phyloP scores from a whole-genome alignment of 2,888 invertebrate genomes.

The Cacoxenus indagator region DNA sequence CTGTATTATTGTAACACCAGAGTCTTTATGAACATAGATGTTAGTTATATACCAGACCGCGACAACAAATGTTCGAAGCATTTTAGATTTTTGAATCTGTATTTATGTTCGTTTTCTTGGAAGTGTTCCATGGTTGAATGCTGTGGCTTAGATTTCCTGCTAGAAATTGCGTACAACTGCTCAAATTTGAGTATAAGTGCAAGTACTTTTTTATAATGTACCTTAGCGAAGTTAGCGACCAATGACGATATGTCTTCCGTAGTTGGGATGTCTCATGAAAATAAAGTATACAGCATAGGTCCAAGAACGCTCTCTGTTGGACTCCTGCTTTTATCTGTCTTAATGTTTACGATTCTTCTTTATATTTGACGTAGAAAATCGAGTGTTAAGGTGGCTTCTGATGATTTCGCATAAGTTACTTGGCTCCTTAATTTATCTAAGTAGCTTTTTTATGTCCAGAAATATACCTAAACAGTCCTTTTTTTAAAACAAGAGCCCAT shows the following conservation, averaged over 20 bases:
- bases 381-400: not conserved
- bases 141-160: too few relatives aligned
- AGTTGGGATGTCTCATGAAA: not conserved
- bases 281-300: not conserved
- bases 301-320: not conserved
- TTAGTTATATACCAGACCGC: too few relatives aligned
- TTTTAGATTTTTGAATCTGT: too few relatives aligned
- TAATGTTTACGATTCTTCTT: not conserved
- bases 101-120: too few relatives aligned
- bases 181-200: too few relatives aligned
- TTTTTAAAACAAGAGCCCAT: not conserved
- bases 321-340: not conserved
- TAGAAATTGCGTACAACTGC: too few relatives aligned
- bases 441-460: not conserved
- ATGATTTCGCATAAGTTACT: not conserved
- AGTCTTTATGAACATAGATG: too few relatives aligned
- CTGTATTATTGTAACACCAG: too few relatives aligned
- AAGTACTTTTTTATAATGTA: not conserved
- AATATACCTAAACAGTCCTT: not conserved
- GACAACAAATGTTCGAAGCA: too few relatives aligned
- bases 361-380: not conserved
- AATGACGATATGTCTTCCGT: not conserved
- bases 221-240: not conserved
- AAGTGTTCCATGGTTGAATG: too few relatives aligned
- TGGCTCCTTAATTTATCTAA: not conserved